Evolutionary conservation across 2,888 invertebrate genomes (phyloP).

Genomic region (Noctuana brunneofusca): DNA sequence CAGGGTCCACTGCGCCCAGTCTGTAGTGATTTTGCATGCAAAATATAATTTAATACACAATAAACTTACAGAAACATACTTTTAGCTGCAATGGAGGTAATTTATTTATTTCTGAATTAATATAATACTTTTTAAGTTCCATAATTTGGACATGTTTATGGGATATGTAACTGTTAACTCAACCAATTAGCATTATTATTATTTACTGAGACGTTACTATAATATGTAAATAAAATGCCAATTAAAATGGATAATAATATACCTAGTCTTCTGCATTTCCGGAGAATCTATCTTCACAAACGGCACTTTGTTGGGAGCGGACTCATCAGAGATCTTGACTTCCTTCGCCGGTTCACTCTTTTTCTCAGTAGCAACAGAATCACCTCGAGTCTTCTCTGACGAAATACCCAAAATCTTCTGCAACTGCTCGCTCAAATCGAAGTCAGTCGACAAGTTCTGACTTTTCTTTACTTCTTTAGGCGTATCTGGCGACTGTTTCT

Average conservation of each 20-base stretch:
- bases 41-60: neutral
- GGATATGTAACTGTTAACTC: too few species aligned
- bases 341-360: conserved; percentile 67
- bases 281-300: conserved; percentile 80
- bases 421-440: conserved; percentile 76
- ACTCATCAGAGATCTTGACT: conserved; percentile 70
- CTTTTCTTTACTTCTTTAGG: conserved; percentile 77
- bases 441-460: conserved; percentile 78
- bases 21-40: conserved; percentile 43
- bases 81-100: too few species aligned
- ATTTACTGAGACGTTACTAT: neutral
- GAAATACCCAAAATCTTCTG: conserved; percentile 79
- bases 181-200: too few species aligned
- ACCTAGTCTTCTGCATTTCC: conserved; percentile 69
- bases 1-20: conserved; percentile 75
- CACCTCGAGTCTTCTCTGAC: conserved; percentile 71
- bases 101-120: too few species aligned
- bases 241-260: neutral
- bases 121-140: too few species aligned
- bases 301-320: conserved; percentile 60
- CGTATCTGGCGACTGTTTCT: conserved; percentile 72
- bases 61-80: neutral
- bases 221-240: neutral
- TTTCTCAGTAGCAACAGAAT: conserved; percentile 57
- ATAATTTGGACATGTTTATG: too few species aligned